Percentiles rank a stretch among this genome's conserved stretches.
These are phyloP conservation scores for Microtus oregoni DNA, from an alignment of 2,113 vertebrate genomes.

Conservation along the genomic window DNA sequence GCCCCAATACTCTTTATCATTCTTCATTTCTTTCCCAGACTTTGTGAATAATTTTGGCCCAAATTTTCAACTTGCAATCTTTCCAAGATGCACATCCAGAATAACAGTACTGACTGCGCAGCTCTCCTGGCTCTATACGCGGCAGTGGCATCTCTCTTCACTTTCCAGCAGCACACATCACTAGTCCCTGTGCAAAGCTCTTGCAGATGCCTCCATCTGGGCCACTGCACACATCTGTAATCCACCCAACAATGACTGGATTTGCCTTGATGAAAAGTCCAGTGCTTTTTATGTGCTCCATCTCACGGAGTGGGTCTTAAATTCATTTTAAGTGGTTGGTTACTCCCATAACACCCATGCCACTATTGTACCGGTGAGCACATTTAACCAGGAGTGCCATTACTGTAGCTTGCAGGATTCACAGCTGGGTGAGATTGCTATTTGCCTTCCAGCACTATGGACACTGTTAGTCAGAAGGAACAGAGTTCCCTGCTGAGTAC, in stretches of 20 bases:
- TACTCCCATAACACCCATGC: background rate
- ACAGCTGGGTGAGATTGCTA: background rate
- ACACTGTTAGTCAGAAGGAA: background rate
- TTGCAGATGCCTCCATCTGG: background rate
- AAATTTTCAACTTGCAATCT: background rate
- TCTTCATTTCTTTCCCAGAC: background rate
- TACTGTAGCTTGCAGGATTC: background rate
- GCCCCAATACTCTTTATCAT: background rate
- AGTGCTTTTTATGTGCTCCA: background rate
- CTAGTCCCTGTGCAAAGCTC: background rate
- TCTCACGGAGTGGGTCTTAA: background rate
- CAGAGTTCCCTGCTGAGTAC: background rate
- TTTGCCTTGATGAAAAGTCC: background rate
- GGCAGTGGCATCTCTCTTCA: too few species aligned
- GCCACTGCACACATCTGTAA: background rate
- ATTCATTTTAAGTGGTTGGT: background rate
- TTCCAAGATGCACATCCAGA: background rate
- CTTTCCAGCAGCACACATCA: background rate
- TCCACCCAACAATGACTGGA: background rate
- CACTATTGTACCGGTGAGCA: background rate
- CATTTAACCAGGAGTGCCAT: too few species aligned
- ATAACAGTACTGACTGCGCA: accelerated
- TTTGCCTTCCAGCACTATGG: background rate
- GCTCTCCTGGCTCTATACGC: background rate
- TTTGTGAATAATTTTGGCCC: conserved; percentile 9